Conservation (phyloP, 2,888 invertebrate species). For the Clivina fossor region DNA sequence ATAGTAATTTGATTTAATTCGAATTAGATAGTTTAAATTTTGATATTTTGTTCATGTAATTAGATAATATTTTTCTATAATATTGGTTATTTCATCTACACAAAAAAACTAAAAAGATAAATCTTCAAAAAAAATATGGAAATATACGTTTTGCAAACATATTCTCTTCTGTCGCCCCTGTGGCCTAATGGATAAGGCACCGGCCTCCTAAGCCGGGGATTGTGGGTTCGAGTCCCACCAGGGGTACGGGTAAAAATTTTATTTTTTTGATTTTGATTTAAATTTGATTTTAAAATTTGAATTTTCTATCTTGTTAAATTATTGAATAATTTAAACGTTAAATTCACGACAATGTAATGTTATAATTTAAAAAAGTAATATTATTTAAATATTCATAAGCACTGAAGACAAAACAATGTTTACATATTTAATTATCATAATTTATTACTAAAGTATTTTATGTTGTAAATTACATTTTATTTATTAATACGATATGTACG, state of each 20-base stretch:
- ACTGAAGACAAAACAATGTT: too few relatives aligned
- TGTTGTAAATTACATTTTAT: too few relatives aligned
- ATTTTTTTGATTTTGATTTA: not conserved
- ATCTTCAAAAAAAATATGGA: not conserved
- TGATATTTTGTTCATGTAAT: slow-evolving; percentile 17
- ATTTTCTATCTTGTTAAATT: too few relatives aligned
- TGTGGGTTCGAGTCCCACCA: slow-evolving; percentile 77
- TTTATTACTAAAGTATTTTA: too few relatives aligned
- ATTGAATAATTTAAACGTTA: too few relatives aligned
- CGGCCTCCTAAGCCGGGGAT: slow-evolving; percentile 78
- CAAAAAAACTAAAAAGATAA: slow-evolving; percentile 1
- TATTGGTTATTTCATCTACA: not conserved
- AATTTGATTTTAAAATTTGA: too few relatives aligned
- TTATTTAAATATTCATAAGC: too few relatives aligned
- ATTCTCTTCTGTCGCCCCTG: slow-evolving; percentile 67
- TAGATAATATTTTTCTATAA: slow-evolving; percentile 12
- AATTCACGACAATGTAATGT: too few relatives aligned
- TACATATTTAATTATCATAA: too few relatives aligned
- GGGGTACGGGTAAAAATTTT: slow-evolving; percentile 62
- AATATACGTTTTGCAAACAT: not conserved
- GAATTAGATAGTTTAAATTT: not conserved
- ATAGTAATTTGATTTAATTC: not conserved
- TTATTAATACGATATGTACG: too few relatives aligned
- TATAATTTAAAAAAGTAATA: too few relatives aligned
- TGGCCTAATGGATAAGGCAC: slow-evolving; percentile 79